Evolutionary conservation across 2,797 vertebrate genomes (phyloP).

Genomic region (Pseudocheirus occidentalis): DNA sequence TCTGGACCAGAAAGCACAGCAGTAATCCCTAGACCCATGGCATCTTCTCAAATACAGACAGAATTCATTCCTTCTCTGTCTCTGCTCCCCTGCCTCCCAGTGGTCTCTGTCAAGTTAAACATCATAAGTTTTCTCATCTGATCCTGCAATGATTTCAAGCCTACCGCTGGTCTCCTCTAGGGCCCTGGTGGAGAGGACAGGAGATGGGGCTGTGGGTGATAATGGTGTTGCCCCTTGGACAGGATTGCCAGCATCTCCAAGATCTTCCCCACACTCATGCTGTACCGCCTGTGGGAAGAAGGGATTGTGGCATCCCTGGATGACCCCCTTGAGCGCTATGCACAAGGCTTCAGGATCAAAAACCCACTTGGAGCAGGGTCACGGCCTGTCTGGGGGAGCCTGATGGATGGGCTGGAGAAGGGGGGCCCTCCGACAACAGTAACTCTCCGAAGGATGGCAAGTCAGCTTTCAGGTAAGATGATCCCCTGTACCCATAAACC

Average conservation of each 20-base stretch:
- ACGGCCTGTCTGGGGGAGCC: constrained; percentile 87
- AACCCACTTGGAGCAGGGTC: constrained; percentile 91
- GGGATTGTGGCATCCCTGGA: constrained; percentile 93
- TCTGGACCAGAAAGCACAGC: background rate
- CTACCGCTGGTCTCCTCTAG: background rate
- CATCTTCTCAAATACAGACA: background rate
- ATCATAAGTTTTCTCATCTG: background rate
- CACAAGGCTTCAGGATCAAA: constrained; percentile 93
- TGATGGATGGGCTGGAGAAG: constrained; percentile 89
- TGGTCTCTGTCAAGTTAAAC: background rate
- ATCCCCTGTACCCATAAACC: background rate
- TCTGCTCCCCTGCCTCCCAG: background rate
- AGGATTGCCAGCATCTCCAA: constrained; percentile 97
- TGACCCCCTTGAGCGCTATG: constrained; percentile 94
- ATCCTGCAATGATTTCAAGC: background rate
- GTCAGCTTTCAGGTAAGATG: constrained; percentile 94
- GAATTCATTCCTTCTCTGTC: background rate
- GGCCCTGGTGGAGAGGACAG: background rate
- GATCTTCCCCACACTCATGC: constrained; percentile 95
- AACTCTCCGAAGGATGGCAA: constrained; percentile 95
- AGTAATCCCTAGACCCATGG: background rate
- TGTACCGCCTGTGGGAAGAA: constrained; percentile 96
- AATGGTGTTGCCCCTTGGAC: background rate
- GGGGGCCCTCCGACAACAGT: constrained; percentile 89
- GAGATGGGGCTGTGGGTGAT: background rate